Evolutionary conservation across 2,888 invertebrate genomes (phyloP), one percentile per base, ranked within the genome.

Genomic region (Hemithea aestivaria): DNA sequence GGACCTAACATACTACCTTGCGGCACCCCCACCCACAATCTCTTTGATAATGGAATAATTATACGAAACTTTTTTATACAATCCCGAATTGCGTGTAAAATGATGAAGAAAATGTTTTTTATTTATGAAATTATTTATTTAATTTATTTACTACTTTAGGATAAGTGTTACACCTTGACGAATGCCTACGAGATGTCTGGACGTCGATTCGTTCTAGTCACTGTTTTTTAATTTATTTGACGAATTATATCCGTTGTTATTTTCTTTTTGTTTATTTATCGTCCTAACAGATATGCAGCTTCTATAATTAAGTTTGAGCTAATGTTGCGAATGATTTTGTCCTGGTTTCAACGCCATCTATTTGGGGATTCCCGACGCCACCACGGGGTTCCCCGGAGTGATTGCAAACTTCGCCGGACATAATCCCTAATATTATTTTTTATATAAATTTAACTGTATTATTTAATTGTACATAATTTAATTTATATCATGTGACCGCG

Each of bases 401-500:
- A 55, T 72, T 65, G 58, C 53, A 50, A 34, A 21, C 31, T 22
- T 20, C 34, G 26, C 27, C 32, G 11, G 33, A 29, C 31, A 27
- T 30, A 45, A 28, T 37, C 41, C 67, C 73, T 70, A 70, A 71
- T 69, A 81, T 73, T 80, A 78, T 81, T 84, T 84, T 82, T 83
- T 82, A 78, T 82, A 78, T 80, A 77, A 73, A 76, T 69, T 73
- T 79, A 82, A 84, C 77, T 78, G 72, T 81, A 81, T 75, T 80
- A 81, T 83, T 81, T 76, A 83, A 83, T 82, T 85, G 85, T 87
- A 87, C 77, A 85, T 87, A 87, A 81, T 72, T 78, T 78, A 79
- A 82, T 83, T 84, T 83, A 82, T 81, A 80, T 81, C 76, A 81
- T 74, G 81, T 83, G 83, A 84, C 80, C 69, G 80, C 77, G 77